Conservation (phyloP, 2,797 vertebrate species). For the Crax fasciolata region DNA sequence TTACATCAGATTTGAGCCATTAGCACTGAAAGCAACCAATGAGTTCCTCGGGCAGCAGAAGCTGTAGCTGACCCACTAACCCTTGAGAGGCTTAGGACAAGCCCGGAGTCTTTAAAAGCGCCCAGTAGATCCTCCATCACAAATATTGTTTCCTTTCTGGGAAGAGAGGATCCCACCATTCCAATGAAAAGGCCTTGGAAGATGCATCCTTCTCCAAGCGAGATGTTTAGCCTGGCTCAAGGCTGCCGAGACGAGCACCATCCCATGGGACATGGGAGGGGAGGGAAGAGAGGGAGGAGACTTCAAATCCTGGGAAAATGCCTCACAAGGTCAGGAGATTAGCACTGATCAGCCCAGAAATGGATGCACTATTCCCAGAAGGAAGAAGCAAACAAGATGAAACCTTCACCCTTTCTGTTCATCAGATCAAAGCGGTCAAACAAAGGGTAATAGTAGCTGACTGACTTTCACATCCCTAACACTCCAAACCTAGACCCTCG, state of each 20-base stretch:
- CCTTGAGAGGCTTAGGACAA: conserved; percentile 31
- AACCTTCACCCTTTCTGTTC: conserved; percentile 44
- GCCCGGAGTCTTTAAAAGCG: conserved; percentile 31
- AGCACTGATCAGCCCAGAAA: conserved; percentile 48
- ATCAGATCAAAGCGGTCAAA: conserved; percentile 3
- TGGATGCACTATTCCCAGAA: conserved; percentile 26
- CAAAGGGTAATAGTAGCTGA: conserved; percentile 17
- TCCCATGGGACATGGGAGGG: not conserved
- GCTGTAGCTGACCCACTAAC: conserved; percentile 28
- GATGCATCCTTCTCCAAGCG: not conserved
- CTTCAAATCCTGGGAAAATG: conserved; percentile 66
- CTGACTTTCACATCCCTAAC: not conserved
- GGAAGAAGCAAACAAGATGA: conserved; percentile 19
- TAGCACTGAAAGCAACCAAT: conserved; percentile 23
- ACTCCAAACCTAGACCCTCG: not conserved
- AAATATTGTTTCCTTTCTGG: not conserved
- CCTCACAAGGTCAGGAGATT: conserved; percentile 47
- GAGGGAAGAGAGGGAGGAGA: conserved; percentile 26
- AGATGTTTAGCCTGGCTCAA: not conserved
- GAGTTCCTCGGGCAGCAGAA: not conserved
- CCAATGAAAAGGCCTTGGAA: not conserved
- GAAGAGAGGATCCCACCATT: not conserved
- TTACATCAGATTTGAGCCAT: conserved; percentile 1
- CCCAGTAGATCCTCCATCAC: not conserved
- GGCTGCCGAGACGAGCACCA: not conserved